These are phyloP conservation scores for Chlamydotis undulata DNA, from an alignment of 2,113 vertebrate genomes.

Conservation along the genomic window DNA sequence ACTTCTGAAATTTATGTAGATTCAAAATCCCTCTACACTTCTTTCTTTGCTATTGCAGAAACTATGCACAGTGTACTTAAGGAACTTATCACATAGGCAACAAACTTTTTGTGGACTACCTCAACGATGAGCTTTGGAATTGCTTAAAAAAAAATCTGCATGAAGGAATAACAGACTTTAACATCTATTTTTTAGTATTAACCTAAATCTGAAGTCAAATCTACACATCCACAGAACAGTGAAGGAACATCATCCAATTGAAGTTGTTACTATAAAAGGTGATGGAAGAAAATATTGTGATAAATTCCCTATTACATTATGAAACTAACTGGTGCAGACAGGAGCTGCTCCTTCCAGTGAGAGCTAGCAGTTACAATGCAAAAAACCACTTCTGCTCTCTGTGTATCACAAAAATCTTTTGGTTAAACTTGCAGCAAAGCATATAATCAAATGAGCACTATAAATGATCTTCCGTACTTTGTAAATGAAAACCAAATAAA, in stretches of 20 bases:
- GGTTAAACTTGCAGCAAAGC: neutral
- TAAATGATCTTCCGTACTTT: neutral
- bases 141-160: neutral
- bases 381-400: neutral
- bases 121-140: neutral
- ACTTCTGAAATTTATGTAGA: neutral
- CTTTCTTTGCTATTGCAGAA: neutral
- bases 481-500: neutral
- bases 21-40: neutral
- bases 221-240: neutral
- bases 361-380: neutral
- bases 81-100: neutral
- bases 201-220: neutral
- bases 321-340: neutral
- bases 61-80: neutral
- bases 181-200: neutral
- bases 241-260: neutral
- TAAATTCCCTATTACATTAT: accelerated
- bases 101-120: neutral
- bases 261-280: neutral
- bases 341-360: neutral
- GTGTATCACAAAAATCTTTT: neutral
- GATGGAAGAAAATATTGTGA: neutral
- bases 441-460: neutral
- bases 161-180: neutral